Base-by-base conservation (phyloP, 2,888 invertebrate genomes). In the Sphaeridia pumilis region DNA sequence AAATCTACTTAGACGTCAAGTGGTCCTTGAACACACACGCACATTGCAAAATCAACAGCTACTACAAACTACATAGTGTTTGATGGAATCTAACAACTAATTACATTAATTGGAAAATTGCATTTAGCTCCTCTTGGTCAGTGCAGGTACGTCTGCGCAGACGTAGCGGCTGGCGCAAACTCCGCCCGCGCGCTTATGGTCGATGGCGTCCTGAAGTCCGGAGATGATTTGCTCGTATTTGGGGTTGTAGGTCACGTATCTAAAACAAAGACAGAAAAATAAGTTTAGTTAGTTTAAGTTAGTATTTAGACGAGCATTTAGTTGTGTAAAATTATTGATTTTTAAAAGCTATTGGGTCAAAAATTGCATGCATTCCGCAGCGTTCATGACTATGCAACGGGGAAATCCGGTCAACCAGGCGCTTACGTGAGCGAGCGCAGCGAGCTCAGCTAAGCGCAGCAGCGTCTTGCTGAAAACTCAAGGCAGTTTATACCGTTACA, bases 151-250 rank as follows among this genome's bases (percentile, higher is more conserved):
- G 43, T 63, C 61, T n/a, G 63, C 59, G 52, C 69, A 69, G 25
- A 54, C 52, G 54, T 67, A 69, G 46, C 63, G 58, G 31, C 57
- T 58, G 42, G 55, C 55, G 49, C 82, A 82, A 20, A 73, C 70
- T 63, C 74, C 73, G 2, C 79, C 78, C 1, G 74, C 73, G 55
- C 74, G 73, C 3, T 83, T 83, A 71, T 80, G 78, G 31, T 78
- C 75, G 3, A 82, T 76, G 0, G 84, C 83, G 59, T 79, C 77
- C 66, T 79, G 78, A 63, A 84, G 74, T 49, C 81, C 77, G 34
- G 73, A 70, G 3, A 84, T 74, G 34, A 81, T 72, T 58, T 77
- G 75, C 58, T 79, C 78, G 64, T 84, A 84, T 34, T 78, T 77
- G 20, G 75, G 71, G 60, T 77, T 73, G 49, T 73, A 68, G 21